Percentiles rank a stretch among this genome's conserved stretches.
These are phyloP conservation scores for Rhadina sibilatrix DNA, from an alignment of 2,113 vertebrate species.

Conservation along the genomic window DNA sequence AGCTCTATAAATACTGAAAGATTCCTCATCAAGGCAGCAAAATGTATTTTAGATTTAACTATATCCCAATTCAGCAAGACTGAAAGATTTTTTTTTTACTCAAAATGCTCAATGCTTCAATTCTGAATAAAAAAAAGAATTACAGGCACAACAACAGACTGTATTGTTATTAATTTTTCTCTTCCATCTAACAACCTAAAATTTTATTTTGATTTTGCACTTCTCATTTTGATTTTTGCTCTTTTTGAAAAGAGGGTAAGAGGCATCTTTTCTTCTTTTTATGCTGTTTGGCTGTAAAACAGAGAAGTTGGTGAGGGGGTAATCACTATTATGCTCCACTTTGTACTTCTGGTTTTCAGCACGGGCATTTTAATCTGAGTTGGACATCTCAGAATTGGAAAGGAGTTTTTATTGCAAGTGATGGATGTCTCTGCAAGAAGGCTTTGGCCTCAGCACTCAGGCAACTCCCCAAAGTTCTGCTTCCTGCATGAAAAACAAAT, in stretches of 20 bases:
- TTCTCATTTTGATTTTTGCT: neutral
- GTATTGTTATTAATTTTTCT: neutral
- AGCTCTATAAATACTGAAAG: constrained; percentile 48
- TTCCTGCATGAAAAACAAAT: neutral
- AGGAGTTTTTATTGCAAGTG: neutral
- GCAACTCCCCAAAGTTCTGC: neutral
- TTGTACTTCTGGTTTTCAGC: neutral
- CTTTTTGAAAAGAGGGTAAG: neutral
- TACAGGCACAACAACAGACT: neutral
- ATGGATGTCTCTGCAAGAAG: neutral
- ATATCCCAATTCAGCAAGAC: neutral
- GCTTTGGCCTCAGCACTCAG: neutral
- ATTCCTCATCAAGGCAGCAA: neutral
- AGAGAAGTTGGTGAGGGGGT: neutral
- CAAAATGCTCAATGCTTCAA: neutral
- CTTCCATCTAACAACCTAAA: neutral
- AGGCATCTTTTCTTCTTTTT: neutral
- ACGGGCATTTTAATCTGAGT: neutral
- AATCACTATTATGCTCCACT: neutral
- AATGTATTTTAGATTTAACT: neutral
- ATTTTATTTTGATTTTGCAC: neutral
- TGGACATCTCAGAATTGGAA: neutral
- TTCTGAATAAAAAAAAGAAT: neutral
- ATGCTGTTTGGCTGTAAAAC: neutral
- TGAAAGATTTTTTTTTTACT: neutral